phyloP scores from a whole-genome alignment of 2,888 invertebrate genomes.

The Argynnis bischoffii region DNA sequence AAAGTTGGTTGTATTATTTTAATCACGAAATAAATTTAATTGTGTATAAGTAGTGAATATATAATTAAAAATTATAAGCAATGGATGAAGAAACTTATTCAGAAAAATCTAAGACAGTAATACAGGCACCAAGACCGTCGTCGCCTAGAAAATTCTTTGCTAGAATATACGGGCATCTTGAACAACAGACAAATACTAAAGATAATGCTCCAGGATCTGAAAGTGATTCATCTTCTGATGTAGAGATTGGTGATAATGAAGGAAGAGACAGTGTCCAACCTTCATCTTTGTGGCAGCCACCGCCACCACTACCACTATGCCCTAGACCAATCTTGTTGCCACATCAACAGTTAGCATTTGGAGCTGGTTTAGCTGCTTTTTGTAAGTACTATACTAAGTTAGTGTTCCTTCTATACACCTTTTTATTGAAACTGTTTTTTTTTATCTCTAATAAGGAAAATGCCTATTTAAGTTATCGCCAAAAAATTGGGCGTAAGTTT shows the following conservation, averaged over 20 bases:
- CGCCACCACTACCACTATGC: conserved; percentile 70
- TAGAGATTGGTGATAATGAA: conserved; percentile 65
- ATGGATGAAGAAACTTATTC: conserved; percentile 53
- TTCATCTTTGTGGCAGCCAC: conserved; percentile 57
- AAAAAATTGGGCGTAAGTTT: too few relatives aligned
- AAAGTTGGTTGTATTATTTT: not conserved
- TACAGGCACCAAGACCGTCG: conserved; percentile 82
- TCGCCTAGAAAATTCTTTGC: conserved; percentile 92
- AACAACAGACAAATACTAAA: conserved; percentile 59
- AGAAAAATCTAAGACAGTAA: conserved; percentile 48
- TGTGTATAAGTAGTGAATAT: not conserved
- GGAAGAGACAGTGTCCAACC: conserved; percentile 40
- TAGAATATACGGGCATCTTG: conserved; percentile 90
- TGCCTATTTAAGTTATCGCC: too few relatives aligned
- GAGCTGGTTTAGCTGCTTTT: conserved; percentile 82
- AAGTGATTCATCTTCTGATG: conserved; percentile 75
- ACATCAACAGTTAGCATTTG: conserved; percentile 81
- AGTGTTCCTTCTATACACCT: too few relatives aligned
- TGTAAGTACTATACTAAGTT: conserved; percentile 62
- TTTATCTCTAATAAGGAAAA: too few relatives aligned
- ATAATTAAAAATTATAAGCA: conserved; percentile 21
- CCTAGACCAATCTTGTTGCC: conserved; percentile 70
- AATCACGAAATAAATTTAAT: conserved; percentile 11
- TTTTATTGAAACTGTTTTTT: too few relatives aligned
- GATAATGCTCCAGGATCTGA: conserved; percentile 50